Base-by-base conservation (phyloP, 2,113 vertebrate species). In the Axis porcinus region DNA sequence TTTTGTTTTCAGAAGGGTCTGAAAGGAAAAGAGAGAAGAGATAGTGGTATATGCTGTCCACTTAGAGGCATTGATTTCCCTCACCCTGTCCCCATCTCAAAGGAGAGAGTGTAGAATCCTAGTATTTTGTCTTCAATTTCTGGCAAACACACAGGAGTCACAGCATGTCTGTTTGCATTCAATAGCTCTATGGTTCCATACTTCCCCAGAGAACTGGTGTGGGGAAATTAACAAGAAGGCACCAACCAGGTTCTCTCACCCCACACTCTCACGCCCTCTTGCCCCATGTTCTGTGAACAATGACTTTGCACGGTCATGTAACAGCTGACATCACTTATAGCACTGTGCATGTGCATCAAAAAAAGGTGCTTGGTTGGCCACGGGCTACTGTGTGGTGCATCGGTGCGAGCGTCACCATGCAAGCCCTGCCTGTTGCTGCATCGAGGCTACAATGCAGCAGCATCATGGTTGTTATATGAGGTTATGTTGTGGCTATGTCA, bases 141-240 rank as follows among this genome's bases (percentile, higher is more conserved):
- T 14, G 58, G 16, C 43, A 62, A 40, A 60, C 12, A 23, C 5
- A 15, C 0, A 1, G 3, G 6, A 1, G 4, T 36, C 3, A 0
- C 5, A 3, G 3, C 27, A 3, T 43, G 17, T 74, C 25, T 67
- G 15, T 12, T 90, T 30, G n/a, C 17, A 45, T 54, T 47, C 47
- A 27, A 47, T 9, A 14, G 8, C 7, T 62, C 17, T 3, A 25
- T 5, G 21, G 4, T 62, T 43, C 6, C 45, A 3, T 27, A 23
- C 58, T 57, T 64, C 28, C 30, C 17, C 4, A 84, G 45, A 52
- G 23, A 67, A 36, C 23, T 36, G 19, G 2, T 70, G 19, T 40
- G n/a, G 19, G 19, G n/a, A 40, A 13, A 70, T 40, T 23, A 70
- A 40, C n/a, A 70, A 36, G n/a, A 40, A 23, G n/a, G n/a, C 19